Evolutionary conservation across 2,113 vertebrate species (phyloP).

Genomic region (Cinclus mexicanus): DNA sequence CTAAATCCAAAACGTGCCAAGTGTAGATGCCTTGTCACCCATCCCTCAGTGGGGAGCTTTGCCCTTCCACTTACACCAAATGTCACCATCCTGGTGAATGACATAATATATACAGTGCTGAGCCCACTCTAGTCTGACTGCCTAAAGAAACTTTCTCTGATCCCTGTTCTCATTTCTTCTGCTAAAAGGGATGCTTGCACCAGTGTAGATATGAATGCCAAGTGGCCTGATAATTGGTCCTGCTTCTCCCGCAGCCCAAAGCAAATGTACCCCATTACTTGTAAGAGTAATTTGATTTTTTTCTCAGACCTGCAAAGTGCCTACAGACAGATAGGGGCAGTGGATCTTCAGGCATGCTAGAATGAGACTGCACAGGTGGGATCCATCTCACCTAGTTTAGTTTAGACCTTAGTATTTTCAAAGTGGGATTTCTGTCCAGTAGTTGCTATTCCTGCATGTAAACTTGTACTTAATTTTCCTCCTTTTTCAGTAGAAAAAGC

Average conservation of each 20-base stretch:
- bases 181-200: background rate
- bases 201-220: background rate
- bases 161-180: background rate
- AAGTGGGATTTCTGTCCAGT: background rate
- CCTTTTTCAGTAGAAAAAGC: background rate
- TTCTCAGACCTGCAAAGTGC: background rate
- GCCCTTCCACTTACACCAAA: background rate
- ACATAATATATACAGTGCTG: background rate
- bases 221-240: background rate
- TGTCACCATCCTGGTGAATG: background rate
- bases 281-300: background rate
- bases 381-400: background rate
- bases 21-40: background rate
- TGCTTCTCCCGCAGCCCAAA: background rate
- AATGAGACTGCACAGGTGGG: background rate
- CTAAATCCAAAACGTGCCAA: background rate
- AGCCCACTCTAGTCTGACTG: background rate
- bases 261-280: rapidly evolving
- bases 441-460: background rate
- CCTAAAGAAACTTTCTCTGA: background rate
- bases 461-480: background rate
- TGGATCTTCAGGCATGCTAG: background rate
- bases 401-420: background rate
- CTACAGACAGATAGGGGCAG: background rate
- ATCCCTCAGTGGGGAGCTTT: background rate